These are phyloP conservation scores for Coranthus polyacanthus DNA, from an alignment of 2,797 vertebrate species.

Conservation along the genomic window DNA sequence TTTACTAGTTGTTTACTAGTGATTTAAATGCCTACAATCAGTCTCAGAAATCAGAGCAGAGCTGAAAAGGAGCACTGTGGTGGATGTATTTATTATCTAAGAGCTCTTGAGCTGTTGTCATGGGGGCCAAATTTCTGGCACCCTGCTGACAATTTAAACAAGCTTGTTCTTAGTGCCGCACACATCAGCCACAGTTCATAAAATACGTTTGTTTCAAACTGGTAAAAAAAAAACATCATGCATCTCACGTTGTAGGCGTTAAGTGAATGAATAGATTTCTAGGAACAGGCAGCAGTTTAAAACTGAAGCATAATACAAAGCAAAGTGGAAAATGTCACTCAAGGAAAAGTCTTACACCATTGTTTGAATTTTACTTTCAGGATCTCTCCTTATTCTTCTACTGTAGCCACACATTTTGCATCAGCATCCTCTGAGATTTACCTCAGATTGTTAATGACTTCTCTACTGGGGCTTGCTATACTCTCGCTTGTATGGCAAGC, in stretches of 20 bases:
- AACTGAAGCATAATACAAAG: conserved; percentile 2
- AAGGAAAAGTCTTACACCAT: conserved; percentile 23
- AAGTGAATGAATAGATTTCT: neutral
- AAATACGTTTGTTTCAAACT: conserved; percentile 32
- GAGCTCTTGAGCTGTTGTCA: conserved; percentile 31
- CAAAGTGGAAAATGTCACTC: conserved; percentile 1
- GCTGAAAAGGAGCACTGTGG: conserved; percentile 22
- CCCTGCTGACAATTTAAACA: conserved; percentile 36
- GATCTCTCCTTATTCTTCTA: neutral
- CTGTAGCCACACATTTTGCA: conserved; percentile 10
- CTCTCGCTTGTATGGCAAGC: conserved; percentile 24
- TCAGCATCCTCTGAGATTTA: conserved; percentile 21
- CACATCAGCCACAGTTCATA: conserved; percentile 23
- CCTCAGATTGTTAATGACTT: conserved; percentile 24
- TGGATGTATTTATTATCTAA: conserved; percentile 50
- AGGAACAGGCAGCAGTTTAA: conserved; percentile 11
- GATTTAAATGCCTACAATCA: conserved; percentile 18
- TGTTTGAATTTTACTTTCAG: conserved; percentile 13
- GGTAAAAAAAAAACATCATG: conserved; percentile 5
- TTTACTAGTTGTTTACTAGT: conserved; percentile 23
- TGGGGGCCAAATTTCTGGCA: conserved; percentile 21
- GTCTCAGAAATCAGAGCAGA: conserved; percentile 18
- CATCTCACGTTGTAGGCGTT: neutral
- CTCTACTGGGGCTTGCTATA: conserved; percentile 18
- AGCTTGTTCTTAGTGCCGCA: conserved; percentile 10